These are phyloP conservation scores for Formicarius rufipectus DNA, from an alignment of 2,113 vertebrate species.

Conservation along the genomic window DNA sequence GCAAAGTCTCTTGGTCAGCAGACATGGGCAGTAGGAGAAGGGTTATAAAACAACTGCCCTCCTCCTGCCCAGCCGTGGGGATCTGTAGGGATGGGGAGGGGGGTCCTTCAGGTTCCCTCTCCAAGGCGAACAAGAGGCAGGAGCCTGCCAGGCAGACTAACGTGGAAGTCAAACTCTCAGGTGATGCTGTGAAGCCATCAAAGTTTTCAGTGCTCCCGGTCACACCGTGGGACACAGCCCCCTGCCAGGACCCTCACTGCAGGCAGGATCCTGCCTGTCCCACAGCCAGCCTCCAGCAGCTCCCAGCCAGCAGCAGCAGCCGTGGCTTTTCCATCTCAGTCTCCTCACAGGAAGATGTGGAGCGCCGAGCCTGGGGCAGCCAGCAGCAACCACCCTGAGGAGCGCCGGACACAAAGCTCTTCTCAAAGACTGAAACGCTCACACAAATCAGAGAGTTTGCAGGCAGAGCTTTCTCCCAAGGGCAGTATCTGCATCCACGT, in stretches of 20 bases:
- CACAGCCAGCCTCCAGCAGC: accelerated
- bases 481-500: neutral
- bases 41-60: neutral
- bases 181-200: neutral
- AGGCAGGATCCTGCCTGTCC: neutral
- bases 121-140: neutral
- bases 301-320: neutral
- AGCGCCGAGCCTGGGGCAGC: neutral
- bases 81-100: neutral
- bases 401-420: neutral
- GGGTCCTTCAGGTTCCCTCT: neutral
- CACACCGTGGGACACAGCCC: accelerated
- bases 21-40: neutral
- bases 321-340: neutral
- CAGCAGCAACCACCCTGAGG: neutral
- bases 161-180: accelerated
- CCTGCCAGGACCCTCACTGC: neutral
- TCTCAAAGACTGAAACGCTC: neutral
- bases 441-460: neutral
- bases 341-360: neutral
- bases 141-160: neutral
- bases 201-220: neutral
- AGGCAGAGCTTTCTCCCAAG: neutral
- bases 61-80: neutral
- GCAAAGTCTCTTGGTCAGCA: neutral